Evolutionary conservation across 2,797 vertebrate genomes (phyloP).

Genomic region (Rhincodon typus): DNA sequence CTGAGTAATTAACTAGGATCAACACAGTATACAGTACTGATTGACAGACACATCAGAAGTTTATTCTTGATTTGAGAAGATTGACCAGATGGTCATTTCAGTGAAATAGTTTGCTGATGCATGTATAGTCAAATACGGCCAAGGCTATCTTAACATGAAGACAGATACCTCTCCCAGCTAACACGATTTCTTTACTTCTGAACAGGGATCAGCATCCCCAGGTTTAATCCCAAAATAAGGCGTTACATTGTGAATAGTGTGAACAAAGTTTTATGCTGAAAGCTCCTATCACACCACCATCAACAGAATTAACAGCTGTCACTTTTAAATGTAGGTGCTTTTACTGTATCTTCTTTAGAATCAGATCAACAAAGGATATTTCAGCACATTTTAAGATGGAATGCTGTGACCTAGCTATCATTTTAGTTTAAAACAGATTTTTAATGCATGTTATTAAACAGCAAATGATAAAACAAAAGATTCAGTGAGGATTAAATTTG

Average conservation of each 20-base stretch:
- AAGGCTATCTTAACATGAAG: neutral
- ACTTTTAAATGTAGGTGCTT: neutral
- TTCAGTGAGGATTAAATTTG: neutral
- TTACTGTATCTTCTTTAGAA: neutral
- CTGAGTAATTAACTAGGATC: conserved; percentile 13
- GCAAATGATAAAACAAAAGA: neutral
- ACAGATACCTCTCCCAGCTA: neutral
- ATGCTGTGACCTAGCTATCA: neutral
- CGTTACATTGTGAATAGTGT: neutral
- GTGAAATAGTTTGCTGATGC: conserved; percentile 6
- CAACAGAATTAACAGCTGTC: neutral
- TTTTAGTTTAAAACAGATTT: neutral
- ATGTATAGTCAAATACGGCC: neutral
- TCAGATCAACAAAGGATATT: neutral
- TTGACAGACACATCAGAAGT: conserved; percentile 14
- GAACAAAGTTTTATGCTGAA: neutral
- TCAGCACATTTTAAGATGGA: neutral
- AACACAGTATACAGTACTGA: neutral
- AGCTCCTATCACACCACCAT: neutral
- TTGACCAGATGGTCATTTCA: neutral
- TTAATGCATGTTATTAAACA: neutral
- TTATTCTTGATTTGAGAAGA: conserved; percentile 15
- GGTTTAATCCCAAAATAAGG: neutral
- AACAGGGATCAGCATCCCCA: neutral
- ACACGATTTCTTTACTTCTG: neutral